These are phyloP conservation scores for Melanotaenia parkinsoni DNA, from an alignment of 2,797 vertebrate genomes.

Conservation along the genomic window DNA sequence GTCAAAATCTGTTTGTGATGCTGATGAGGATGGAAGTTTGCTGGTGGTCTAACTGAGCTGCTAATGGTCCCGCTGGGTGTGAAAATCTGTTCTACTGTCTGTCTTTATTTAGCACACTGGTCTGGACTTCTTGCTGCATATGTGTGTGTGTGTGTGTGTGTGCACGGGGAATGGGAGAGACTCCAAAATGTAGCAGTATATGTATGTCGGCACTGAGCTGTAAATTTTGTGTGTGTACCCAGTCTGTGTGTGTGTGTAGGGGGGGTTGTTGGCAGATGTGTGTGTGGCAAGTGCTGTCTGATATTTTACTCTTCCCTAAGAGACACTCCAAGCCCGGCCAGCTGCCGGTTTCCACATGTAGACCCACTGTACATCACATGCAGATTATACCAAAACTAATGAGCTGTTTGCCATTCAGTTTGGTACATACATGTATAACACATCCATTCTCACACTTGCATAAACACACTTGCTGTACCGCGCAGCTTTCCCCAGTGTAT, in stretches of 20 bases:
- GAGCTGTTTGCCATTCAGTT: constrained; percentile 19
- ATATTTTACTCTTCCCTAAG: constrained; percentile 61
- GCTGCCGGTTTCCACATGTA: constrained; percentile 42
- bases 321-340: constrained; percentile 67
- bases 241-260: neutral
- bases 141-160: constrained; percentile 22
- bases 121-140: constrained; percentile 43
- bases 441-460: constrained; percentile 10
- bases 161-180: constrained; percentile 17
- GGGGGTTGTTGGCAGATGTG: constrained; percentile 15
- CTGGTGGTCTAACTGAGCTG: constrained; percentile 74
- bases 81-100: constrained; percentile 78
- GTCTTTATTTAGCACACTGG: constrained; percentile 76
- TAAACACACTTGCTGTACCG: constrained; percentile 3
- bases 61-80: constrained; percentile 76
- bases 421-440: constrained; percentile 10
- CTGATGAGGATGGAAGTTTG: constrained; percentile 73
- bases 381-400: constrained; percentile 16
- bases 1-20: constrained; percentile 64
- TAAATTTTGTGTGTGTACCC: constrained; percentile 16
- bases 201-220: constrained; percentile 45
- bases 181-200: constrained; percentile 43
- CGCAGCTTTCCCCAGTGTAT: constrained; percentile 31
- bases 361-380: constrained; percentile 4
- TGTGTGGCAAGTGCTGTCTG: constrained; percentile 24